Evolutionary conservation across 2,888 invertebrate species (phyloP).

Genomic region (Sylvicola cinctus): DNA sequence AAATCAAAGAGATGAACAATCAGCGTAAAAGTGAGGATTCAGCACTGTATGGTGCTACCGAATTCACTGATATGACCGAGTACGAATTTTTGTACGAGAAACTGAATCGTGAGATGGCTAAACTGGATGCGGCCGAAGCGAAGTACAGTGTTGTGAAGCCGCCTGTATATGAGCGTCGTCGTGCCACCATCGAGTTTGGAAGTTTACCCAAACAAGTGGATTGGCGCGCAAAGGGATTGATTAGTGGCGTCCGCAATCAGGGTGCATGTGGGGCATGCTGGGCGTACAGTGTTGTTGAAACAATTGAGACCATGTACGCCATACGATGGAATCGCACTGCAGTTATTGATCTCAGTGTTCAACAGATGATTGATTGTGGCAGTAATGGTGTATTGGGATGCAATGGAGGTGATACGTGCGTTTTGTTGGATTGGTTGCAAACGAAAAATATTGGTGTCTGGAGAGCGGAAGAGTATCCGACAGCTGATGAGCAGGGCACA

Average conservation of each 20-base stretch:
- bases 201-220: slow-evolving; percentile 10
- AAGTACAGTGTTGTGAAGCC: too few species aligned
- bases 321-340: slow-evolving; percentile 48
- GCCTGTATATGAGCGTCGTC: background rate
- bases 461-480: slow-evolving; percentile 39
- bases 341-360: slow-evolving; percentile 43
- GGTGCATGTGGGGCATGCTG: slow-evolving; percentile 67
- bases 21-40: slow-evolving; percentile 6
- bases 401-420: slow-evolving; percentile 60
- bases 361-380: slow-evolving; percentile 65
- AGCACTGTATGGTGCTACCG: slow-evolving; percentile 37
- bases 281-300: slow-evolving; percentile 62
- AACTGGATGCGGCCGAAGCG: too few species aligned
- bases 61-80: slow-evolving; percentile 38
- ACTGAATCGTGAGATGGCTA: slow-evolving; percentile 11
- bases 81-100: slow-evolving; percentile 34
- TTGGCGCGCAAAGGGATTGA: slow-evolving; percentile 43
- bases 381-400: slow-evolving; percentile 51
- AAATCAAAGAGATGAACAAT: slow-evolving; percentile 1
- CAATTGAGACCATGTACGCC: slow-evolving; percentile 56
- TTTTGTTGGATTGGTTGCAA: slow-evolving; percentile 51
- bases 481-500: slow-evolving; percentile 11
- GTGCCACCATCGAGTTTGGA: background rate
- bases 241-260: slow-evolving; percentile 49
- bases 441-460: slow-evolving; percentile 32